Conservation (phyloP, 1,140 invertebrate species). For the Archivesica marissinica region DNA sequence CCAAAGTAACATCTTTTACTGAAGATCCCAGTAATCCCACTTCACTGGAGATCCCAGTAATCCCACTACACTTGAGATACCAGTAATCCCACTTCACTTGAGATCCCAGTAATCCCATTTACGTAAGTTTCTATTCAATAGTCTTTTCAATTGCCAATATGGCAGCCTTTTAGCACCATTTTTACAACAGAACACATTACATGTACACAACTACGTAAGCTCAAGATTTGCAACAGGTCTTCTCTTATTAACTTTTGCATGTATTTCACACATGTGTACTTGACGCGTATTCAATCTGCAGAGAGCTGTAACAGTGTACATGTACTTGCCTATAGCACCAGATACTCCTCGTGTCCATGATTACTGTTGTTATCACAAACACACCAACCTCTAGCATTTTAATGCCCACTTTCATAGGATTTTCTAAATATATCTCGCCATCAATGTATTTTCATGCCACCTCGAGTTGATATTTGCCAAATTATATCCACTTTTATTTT, state of each 20-base stretch:
- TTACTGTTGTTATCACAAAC: background rate
- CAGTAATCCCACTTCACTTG: too few species aligned
- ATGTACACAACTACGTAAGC: conserved; percentile 3
- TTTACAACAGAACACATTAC: conserved; percentile 19
- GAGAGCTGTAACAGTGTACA: background rate
- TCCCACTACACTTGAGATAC: too few species aligned
- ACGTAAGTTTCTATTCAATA: too few species aligned
- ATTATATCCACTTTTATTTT: too few species aligned
- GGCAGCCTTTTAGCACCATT: conserved; percentile 23
- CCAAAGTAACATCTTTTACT: too few species aligned
- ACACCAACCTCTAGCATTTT: background rate
- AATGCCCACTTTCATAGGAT: conserved; percentile 21
- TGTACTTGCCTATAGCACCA: conserved; percentile 1
- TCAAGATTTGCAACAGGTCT: background rate
- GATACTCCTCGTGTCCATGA: conserved; percentile 27
- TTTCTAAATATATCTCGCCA: too few species aligned
- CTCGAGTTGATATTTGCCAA: too few species aligned
- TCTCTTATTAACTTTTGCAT: background rate
- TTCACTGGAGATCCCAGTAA: too few species aligned
- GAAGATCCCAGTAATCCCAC: too few species aligned
- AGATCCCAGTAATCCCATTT: too few species aligned
- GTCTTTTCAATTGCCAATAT: background rate
- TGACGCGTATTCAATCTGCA: background rate
- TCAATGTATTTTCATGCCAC: too few species aligned
- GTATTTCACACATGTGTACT: background rate